phyloP scores from a whole-genome alignment of 2,888 invertebrate genomes.

The Hesperia comma region DNA sequence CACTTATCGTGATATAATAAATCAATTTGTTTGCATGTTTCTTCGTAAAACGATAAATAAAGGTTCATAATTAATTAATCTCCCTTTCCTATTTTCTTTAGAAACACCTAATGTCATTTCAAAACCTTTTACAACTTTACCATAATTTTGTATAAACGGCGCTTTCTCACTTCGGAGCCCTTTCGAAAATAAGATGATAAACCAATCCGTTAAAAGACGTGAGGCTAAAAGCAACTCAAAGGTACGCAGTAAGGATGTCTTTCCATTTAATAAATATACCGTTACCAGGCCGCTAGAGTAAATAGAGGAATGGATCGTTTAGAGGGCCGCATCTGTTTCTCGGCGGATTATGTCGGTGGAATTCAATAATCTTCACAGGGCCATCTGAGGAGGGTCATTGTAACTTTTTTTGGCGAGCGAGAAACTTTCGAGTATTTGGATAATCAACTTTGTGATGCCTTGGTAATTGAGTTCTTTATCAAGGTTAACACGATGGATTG shows the following conservation, averaged over 20 bases:
- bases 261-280: constrained; percentile 67
- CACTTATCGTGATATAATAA: too few species aligned
- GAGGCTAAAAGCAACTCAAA: constrained; percentile 37
- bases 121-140: constrained; percentile 1
- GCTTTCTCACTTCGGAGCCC: background rate
- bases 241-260: constrained; percentile 55
- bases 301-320: constrained; percentile 72
- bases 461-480: constrained; percentile 22
- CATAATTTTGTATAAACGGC: constrained; percentile 1
- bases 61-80: background rate
- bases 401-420: constrained; percentile 57
- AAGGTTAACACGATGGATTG: constrained; percentile 10
- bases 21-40: background rate
- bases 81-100: background rate
- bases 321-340: constrained; percentile 69
- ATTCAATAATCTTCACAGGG: constrained; percentile 74
- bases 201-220: constrained; percentile 8
- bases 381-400: constrained; percentile 68
- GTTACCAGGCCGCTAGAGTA: constrained; percentile 56
- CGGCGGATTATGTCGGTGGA: constrained; percentile 72
- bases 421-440: constrained; percentile 23
- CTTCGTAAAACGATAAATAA: background rate
- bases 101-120: constrained; percentile 3
- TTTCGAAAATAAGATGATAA: constrained; percentile 8
- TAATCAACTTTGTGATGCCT: constrained; percentile 29